A percentile compares a stretch with the other conserved stretches of the same genome.
Conservation (phyloP, 2,797 vertebrate genomes). For the Todus mexicanus region DNA sequence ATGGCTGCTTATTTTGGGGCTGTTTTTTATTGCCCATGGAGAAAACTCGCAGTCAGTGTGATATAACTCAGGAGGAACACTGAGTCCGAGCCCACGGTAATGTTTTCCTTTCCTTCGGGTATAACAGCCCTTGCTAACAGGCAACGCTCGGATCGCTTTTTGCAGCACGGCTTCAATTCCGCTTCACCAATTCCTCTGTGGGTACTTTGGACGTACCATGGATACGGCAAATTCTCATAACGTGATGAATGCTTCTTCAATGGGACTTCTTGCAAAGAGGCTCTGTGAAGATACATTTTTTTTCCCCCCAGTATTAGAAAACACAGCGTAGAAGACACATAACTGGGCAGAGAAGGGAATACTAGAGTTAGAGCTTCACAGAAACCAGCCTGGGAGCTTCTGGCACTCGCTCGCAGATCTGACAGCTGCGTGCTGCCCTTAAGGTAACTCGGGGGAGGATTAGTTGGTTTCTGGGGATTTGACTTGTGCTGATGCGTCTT, state of each 20-base stretch:
- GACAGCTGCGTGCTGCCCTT: background rate
- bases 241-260: background rate
- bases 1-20: background rate
- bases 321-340: background rate
- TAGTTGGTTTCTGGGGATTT: background rate
- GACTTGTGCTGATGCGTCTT: background rate
- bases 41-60: background rate
- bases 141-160: rapidly evolving
- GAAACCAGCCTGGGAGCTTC: background rate
- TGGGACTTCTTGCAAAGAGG: background rate
- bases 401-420: background rate
- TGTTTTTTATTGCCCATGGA: background rate
- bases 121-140: background rate
- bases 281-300: background rate
- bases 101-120: background rate
- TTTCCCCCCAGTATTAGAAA: background rate
- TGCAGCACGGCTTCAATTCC: rapidly evolving
- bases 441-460: background rate
- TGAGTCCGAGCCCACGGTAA: background rate
- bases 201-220: rapidly evolving
- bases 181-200: background rate
- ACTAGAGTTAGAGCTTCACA: background rate
- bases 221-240: background rate
- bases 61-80: background rate
- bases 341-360: background rate